Evolutionary conservation across 2,113 vertebrate species (phyloP), one percentile per base, ranked within the genome.

Genomic region (Orycteropus afer): DNA sequence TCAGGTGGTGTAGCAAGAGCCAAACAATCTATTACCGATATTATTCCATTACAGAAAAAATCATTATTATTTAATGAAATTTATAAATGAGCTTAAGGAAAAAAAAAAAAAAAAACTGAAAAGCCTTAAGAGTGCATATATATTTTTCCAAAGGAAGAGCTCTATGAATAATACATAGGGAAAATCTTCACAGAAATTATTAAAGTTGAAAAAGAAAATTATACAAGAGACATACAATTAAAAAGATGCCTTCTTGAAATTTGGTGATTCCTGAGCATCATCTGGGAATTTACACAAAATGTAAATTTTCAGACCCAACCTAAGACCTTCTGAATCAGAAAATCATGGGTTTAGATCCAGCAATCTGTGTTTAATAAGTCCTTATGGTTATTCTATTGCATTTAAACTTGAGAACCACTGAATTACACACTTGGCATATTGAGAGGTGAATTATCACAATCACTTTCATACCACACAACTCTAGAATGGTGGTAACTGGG

Each of bases 391-490:
- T 32, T 34, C n/a, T 63, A 4, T n/a, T 22, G 0, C 34, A 18
- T 32, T 59, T 25, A 23, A 37, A 22, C 12, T 42, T 59, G 18
- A 78, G 71, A 71, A 12, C 8, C 27, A 5, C 18, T 15, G 23
- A 55, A 7, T 8, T 9, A 23, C 49, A 2, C 18, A 13, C 51
- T 15, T 34, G 76, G 32, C 51, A 25, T 23, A 13, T 57, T 34
- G 49, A 7, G 47, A 20, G 15, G 6, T 0, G 37, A 63, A 23
- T 81, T 2, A 18, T 13, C 65, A 34, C 5, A 12, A 0, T 63
- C 0, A 1, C 2, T 12, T 37, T 11, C 37, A 45, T 37, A 9
- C 25, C 40, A 15, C 15, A 1, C 4, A 18, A 12, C 63, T 22
- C 14, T 29, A 59, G 86, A 17, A 37, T 15, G 37, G 20, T 9